Evolutionary conservation across 2,113 vertebrate species (phyloP), one percentile per base, ranked within the genome.

Genomic region (Salvelinus sp.): DNA sequence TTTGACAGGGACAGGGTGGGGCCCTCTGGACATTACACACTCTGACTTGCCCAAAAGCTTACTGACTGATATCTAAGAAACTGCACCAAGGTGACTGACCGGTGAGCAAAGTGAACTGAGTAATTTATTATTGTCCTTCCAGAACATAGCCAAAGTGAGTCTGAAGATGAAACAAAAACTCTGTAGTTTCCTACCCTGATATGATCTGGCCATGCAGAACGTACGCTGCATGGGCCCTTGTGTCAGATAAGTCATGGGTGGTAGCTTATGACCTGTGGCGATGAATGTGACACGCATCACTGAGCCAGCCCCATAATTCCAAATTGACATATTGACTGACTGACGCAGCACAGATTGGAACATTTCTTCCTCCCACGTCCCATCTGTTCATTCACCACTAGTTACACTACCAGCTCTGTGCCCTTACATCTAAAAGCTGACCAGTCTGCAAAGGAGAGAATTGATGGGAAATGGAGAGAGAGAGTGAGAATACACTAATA

Each of bases 1-100:
- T 95, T 83, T 96, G 92, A 22, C 50, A 3, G 70, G 12, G 2
- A 22, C 50, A 3, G 70, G 12, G 2, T 16, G 18, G 20, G 66
- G 27, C 28, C 47, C 28, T 25, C 62, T 22, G 64, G 25, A 38
- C 65, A 28, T 18, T 28, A 18, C 27, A 33, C 27, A 62, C 9
- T 44, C n/a, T 22, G 58, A 62, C n/a, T 22, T n/a, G n/a, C n/a
- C 58, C 7, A 62, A 62, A 22, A 7, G 58, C n/a, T 54, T 54
- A 18, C 50, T 54, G 16, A 54, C 50, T 54, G 50, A 14, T 54
- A 16, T 54, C 50, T 54, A 54, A 54, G 50, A 54, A 18, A 54
- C 12, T 62, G 58, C 20, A n/a, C 58, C 12, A 60, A 20, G 5
- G 18, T 62, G n/a, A 68, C 12, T 2, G 6, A 68, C 12, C 18